Conservation (phyloP, 1,140 invertebrate species). For the Mamestra configurata region DNA sequence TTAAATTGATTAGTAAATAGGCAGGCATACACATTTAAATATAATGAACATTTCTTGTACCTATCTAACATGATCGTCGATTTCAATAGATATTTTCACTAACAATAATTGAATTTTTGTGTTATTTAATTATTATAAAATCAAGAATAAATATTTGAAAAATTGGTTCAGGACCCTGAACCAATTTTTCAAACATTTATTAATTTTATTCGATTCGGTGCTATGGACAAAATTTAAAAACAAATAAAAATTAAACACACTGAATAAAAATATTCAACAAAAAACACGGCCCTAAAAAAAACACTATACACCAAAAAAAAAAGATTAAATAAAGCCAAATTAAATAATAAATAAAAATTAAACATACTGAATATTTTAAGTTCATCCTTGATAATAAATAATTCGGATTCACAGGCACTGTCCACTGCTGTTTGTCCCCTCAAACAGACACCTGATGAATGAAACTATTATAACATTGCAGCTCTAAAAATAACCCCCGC, state of each 20-base stretch:
- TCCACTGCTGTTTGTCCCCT: constrained; percentile 62
- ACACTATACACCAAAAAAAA: not conserved
- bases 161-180: too few species aligned
- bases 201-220: too few species aligned
- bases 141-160: too few species aligned
- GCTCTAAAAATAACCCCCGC: constrained; percentile 75
- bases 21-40: too few species aligned
- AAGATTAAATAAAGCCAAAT: not conserved
- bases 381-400: constrained; percentile 61
- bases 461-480: constrained; percentile 59
- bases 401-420: constrained; percentile 28
- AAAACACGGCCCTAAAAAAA: not conserved
- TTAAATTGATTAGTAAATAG: too few species aligned
- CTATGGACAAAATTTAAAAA: not conserved
- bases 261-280: not conserved
- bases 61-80: too few species aligned
- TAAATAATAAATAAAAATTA: constrained; percentile 44
- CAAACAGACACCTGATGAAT: constrained; percentile 78
- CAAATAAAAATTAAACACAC: not conserved
- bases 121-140: too few species aligned
- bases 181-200: too few species aligned
- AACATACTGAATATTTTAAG: constrained; percentile 72
- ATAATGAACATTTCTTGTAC: too few species aligned
- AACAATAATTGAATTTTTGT: too few species aligned
- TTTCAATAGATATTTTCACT: too few species aligned